Base-by-base conservation (phyloP, 2,888 invertebrate species). In the Cosmia trapezina region DNA sequence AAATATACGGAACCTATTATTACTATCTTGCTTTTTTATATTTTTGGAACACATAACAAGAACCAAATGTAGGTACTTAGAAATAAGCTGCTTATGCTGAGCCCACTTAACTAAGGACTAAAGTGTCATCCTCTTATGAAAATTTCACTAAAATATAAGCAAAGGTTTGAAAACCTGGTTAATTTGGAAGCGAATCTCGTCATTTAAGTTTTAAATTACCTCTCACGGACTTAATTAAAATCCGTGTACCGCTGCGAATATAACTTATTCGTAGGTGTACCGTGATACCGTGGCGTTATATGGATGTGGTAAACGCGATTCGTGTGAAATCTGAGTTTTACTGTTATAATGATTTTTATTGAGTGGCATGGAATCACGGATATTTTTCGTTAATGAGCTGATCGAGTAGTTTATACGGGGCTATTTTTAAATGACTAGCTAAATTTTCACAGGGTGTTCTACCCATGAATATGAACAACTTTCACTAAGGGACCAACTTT, bases 131-230 rank as follows among this genome's bases (percentile, higher is more conserved):
- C 82, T 61, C 56, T 64, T 70, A 61, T 77, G 56, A 71, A 81
- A 67, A 64, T 67, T 64, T 71, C 28, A 75, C 45, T 53, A 47
- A 69, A 75, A 81, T 57, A 64, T 51, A 61, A 47, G 28, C 56
- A 61, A 65, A 56, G 41, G 61, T 72, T 68, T 53, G 63, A 57
- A 79, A 62, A 59, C 63, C 65, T 66, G 41, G 76, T 82, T 80
- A 80, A 80, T 85, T 70, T 71, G 61, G 51, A 67, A 51, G 67
- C 56, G 22, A 64, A 53, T 53, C 43, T 49, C 64, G 67, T 80
- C 72, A 81, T 80, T 77, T 78, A 81, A 77, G 82, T 80, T 82
- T 80, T 65, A 72, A 80, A 80, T 80, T 72, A 68, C 81, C 60
- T 68, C 67, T 37, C 64, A 56, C 47, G 67, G 64, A 82, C 61